Evolutionary conservation across 1,140 invertebrate species (phyloP), one percentile per base, ranked within the genome.

Genomic region (Macrosteles quadrilineatus): DNA sequence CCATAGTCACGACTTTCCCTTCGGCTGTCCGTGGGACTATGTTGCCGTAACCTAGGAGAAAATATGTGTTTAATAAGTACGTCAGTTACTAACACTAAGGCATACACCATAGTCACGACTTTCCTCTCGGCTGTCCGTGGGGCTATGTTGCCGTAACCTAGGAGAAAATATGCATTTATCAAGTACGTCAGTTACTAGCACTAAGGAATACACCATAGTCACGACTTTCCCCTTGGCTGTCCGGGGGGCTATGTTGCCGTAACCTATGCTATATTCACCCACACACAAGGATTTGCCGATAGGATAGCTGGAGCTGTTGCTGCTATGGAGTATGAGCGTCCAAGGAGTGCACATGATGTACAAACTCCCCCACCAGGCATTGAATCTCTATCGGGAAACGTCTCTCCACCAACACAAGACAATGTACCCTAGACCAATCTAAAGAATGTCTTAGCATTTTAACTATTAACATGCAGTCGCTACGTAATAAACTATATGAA

Each of bases 81-180:
- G 45, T 96, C 79, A 1, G 94, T 95, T 30, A 96, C 93, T 0
- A 95, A 92, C 75, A 87, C 84, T 75, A 88, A 83, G 0, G 95
- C 94, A 79, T 97, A 97, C 12, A 95, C 81, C 74, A 97, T 95
- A 0, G 94, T 95, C 1, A 92, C 87, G 25, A 94, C 84, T 77
- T 93, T 91, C 1, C 95, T 95, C 17, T 83, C 78, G 9, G 85
- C 78, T 23, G 92, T 94, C 74, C 87, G 88, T n/a, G 92, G 92
- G 14, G 89, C 87, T 67, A 92, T 84, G 78, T 91, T 90, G 27
- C 92, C 91, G 77, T 93, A 93, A 70, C 91, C 91, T 92, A 79
- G 45, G 80, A 79, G 47, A 47, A 4, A 50, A 19, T n/a, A n/a
- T n/a, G n/a, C n/a, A n/a, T 9, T 17, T 9, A 40, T 9, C 36